Evolutionary conservation across 2,888 invertebrate species (phyloP).

Genomic region (Drosophila maculinotata): DNA sequence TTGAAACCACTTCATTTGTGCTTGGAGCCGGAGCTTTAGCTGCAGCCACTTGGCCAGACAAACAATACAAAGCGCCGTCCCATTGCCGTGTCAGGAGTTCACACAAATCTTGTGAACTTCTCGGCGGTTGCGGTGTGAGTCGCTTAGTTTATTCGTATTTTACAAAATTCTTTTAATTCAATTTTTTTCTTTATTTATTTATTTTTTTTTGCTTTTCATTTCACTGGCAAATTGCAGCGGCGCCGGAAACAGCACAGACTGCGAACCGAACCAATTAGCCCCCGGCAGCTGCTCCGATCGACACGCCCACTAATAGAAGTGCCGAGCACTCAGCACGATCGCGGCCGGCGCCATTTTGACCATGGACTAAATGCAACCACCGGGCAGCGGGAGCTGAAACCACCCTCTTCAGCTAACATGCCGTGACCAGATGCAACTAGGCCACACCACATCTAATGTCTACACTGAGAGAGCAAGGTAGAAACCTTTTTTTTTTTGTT

Average conservation of each 20-base stretch:
- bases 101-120: slow-evolving; percentile 74
- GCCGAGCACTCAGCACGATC: slow-evolving; percentile 7
- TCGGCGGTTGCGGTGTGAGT: slow-evolving; percentile 29
- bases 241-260: slow-evolving; percentile 67
- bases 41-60: slow-evolving; percentile 35
- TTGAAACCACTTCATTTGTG: slow-evolving; percentile 69
- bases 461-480: slow-evolving; percentile 1
- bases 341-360: slow-evolving; percentile 22
- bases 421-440: slow-evolving; percentile 21
- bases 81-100: slow-evolving; percentile 68
- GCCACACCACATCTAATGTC: background rate
- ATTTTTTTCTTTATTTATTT: background rate
- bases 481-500: background rate
- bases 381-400: background rate
- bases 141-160: slow-evolving; percentile 2
- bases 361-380: background rate
- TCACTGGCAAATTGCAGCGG: slow-evolving; percentile 27
- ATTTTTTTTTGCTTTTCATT: background rate
- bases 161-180: background rate
- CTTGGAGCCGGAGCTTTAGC: slow-evolving; percentile 20
- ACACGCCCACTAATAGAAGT: slow-evolving; percentile 18
- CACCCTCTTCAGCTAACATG: slow-evolving; percentile 26
- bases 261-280: slow-evolving; percentile 47
- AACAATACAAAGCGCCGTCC: slow-evolving; percentile 28
- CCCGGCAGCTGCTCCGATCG: slow-evolving; percentile 35